Evolutionary conservation across 1,140 invertebrate genomes (phyloP).

Genomic region (Dryas iulia): DNA sequence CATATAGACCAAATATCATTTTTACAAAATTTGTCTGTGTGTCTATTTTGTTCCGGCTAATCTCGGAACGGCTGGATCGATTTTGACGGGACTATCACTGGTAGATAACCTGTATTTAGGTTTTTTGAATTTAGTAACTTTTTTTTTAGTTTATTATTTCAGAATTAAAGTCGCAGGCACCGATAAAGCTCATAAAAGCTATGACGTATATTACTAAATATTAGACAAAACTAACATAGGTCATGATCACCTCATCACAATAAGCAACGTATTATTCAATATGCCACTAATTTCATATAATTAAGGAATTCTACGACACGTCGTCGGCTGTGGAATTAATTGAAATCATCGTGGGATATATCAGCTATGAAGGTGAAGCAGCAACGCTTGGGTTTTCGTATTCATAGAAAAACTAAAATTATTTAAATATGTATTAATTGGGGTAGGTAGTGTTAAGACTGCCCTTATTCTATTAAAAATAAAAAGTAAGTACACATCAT

Average conservation of each 20-base stretch:
- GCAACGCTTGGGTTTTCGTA: constrained; percentile 84
- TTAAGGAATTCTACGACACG: constrained; percentile 84
- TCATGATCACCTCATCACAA: constrained; percentile 93
- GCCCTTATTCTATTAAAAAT: too few species aligned
- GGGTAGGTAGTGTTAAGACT: too few species aligned
- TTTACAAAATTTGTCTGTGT: too few species aligned
- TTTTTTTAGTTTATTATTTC: too few species aligned
- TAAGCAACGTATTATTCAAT: constrained; percentile 89
- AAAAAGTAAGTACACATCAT: too few species aligned
- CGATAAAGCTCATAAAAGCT: not conserved
- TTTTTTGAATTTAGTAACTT: too few species aligned
- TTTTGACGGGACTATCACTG: too few species aligned
- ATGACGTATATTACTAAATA: not conserved
- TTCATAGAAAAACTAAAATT: constrained; percentile 82
- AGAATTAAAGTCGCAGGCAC: too few species aligned
- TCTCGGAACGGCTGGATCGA: too few species aligned
- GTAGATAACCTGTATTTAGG: too few species aligned
- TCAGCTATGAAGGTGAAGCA: constrained; percentile 92
- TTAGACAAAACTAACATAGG: constrained; percentile 81
- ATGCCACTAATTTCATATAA: constrained; percentile 81
- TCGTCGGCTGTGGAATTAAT: constrained; percentile 88
- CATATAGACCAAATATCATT: too few species aligned
- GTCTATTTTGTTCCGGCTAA: too few species aligned
- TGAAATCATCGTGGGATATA: constrained; percentile 91
- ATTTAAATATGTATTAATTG: not conserved